Percentiles rank a stretch among this genome's conserved stretches.
Evolutionary conservation across 35 echinoderm and acorn worm species (phyloP).

Genomic region (Holothuria glaberrima): DNA sequence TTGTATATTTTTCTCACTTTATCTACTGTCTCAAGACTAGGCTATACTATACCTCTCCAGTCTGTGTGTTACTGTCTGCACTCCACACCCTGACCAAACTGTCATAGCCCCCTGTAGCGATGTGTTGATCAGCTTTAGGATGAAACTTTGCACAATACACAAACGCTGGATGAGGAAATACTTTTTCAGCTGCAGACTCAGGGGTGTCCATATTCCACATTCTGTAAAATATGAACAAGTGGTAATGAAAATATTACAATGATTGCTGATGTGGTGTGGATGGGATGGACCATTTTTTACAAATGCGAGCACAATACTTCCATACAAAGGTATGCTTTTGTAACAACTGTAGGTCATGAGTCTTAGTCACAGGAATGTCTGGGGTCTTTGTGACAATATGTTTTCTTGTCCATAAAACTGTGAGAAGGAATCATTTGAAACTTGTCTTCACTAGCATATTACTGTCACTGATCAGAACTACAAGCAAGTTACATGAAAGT

Average conservation of each 20-base stretch:
- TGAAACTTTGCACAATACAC: slow-evolving; percentile 91
- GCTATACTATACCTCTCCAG: slow-evolving; percentile 75
- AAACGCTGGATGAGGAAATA: slow-evolving; percentile 96
- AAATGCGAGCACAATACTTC: no score
- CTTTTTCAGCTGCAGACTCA: slow-evolving; percentile 67
- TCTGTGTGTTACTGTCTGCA: slow-evolving; percentile 51
- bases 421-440: no score
- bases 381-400: no score
- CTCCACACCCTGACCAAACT: slow-evolving; percentile 90
- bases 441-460: no score
- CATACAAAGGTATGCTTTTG: no score
- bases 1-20: no score
- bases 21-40: no score
- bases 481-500: no score
- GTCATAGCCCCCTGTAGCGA: slow-evolving; percentile 93
- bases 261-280: neutral
- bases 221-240: slow-evolving; percentile 46
- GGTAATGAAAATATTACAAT: neutral
- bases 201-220: slow-evolving; percentile 91
- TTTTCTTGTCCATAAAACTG: no score
- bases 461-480: no score
- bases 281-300: neutral
- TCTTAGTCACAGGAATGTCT: neutral
- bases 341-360: neutral
- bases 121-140: slow-evolving; percentile 51